Evolutionary conservation across 2,888 invertebrate species (phyloP).

Genomic region (Nowickia ferox): DNA sequence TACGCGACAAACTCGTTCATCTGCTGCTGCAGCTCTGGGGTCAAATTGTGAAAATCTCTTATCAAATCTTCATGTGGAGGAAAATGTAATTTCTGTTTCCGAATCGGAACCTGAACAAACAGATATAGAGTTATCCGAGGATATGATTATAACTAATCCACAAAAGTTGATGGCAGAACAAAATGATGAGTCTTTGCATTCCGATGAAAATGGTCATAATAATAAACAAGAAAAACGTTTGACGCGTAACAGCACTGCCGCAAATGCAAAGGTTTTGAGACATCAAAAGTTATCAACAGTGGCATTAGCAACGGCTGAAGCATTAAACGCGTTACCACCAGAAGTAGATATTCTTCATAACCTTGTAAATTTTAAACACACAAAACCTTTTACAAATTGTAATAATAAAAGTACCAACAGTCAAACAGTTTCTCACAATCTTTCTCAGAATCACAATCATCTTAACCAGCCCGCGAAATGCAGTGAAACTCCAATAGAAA

Average conservation of each 20-base stretch:
- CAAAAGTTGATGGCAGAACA: constrained; percentile 12
- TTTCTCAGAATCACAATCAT: constrained; percentile 59
- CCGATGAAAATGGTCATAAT: constrained; percentile 73
- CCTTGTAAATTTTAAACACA: constrained; percentile 69
- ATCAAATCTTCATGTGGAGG: constrained; percentile 28
- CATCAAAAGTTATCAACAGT: constrained; percentile 68
- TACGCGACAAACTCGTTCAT: constrained; percentile 66
- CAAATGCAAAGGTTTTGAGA: constrained; percentile 74
- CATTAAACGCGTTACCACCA: neutral
- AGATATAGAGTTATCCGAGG: constrained; percentile 43
- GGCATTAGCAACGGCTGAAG: constrained; percentile 36
- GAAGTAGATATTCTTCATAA: constrained; percentile 52
- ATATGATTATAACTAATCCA: neutral
- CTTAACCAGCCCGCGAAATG: constrained; percentile 36
- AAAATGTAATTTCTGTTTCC: constrained; percentile 65
- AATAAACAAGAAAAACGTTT: constrained; percentile 74
- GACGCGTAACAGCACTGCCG: constrained; percentile 76
- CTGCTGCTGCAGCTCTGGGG: constrained; percentile 49
- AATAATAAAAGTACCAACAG: constrained; percentile 57
- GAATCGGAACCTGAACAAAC: constrained; percentile 69
- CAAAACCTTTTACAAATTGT: constrained; percentile 55
- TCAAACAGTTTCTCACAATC: constrained; percentile 47
- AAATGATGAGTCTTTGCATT: constrained; percentile 49
- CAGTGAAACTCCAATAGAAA: constrained; percentile 64
- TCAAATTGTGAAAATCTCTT: constrained; percentile 48